Evolutionary conservation across 2,888 invertebrate genomes (phyloP), one percentile per base, ranked within the genome.

Genomic region (Cantharis rustica): DNA sequence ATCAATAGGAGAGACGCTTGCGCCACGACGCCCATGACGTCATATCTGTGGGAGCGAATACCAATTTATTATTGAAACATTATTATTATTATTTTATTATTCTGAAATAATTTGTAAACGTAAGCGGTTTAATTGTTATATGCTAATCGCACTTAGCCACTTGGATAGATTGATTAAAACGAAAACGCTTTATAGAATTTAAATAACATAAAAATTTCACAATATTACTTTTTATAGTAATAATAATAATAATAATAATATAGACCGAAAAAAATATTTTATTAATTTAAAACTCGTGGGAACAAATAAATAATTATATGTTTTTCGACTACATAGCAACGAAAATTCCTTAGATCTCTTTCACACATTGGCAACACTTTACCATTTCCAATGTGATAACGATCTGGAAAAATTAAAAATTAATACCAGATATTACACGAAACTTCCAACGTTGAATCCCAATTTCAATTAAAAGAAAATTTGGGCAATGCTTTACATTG

Each of bases 1-100:
- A 83, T 83, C 82, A 83, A 83, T 83, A 83, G 80, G 69, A 72
- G 71, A 63, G 69, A 80, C 82, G 81, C 81, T 77, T 80, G 82
- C 82, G 82, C 81, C 80, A 75, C 76, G 78, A 69, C 72, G 77
- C 66, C 74, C 64, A 64, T 78, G 81, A 79, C 80, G 81, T 79
- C 79, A 77, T 76, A 47, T 69, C 69, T 71, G 75, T 72, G 78
- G 79, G 81, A 79, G 77, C 78, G 76, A 62, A 77, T 71, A 68
- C 69, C 71, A 47, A 75, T 74, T 77, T 61, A 61, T 72, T 73
- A 72, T 73, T 76, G 69, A 72, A 73, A 76, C 69, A 68, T 73
- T 66, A 72, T 72, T 72, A 10, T 63, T 66, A 66, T 47, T 47
- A n/a, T 47, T 47, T 47, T 47, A 47, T 47, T 47, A 47, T n/a